phyloP scores from a whole-genome alignment of 2,888 invertebrate genomes.

The Cataglyphis livida region DNA sequence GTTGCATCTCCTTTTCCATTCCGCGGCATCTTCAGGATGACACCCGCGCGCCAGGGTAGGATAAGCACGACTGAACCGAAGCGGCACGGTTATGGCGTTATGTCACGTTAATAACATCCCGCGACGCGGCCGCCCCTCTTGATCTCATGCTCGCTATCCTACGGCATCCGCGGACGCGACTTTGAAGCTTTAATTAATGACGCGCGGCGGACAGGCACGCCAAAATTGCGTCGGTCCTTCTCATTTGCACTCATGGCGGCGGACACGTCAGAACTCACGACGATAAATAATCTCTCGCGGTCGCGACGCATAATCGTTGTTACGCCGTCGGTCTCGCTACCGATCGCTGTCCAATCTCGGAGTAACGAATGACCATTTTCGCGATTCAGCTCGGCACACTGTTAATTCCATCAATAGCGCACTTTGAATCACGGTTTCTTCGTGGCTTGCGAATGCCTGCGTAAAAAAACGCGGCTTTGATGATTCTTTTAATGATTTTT shows the following conservation, averaged over 20 bases:
- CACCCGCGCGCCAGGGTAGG: conserved; percentile 32
- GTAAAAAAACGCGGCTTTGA: not conserved
- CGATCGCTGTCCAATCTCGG: conserved; percentile 61
- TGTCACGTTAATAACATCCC: conserved; percentile 83
- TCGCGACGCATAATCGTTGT: conserved; percentile 64
- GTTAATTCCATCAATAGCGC: conserved; percentile 22
- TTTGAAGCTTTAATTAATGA: conserved; percentile 83
- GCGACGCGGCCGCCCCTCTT: conserved; percentile 70
- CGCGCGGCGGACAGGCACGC: conserved; percentile 65
- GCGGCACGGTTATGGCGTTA: conserved; percentile 75
- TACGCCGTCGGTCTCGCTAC: conserved; percentile 48
- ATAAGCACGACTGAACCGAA: conserved; percentile 43
- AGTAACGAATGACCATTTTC: conserved; percentile 45
- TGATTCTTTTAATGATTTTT: not conserved
- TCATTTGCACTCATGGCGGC: conserved; percentile 63
- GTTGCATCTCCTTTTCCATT: conserved; percentile 67
- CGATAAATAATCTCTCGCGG: conserved; percentile 73
- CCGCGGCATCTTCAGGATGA: conserved; percentile 47
- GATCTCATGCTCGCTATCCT: conserved; percentile 75
- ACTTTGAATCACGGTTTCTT: conserved; percentile 32
- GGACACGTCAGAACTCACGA: conserved; percentile 50
- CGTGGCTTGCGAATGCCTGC: not conserved
- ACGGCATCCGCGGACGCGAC: conserved; percentile 72
- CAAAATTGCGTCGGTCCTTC: conserved; percentile 71
- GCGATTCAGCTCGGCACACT: conserved; percentile 32